phyloP scores from a whole-genome alignment of 2,797 vertebrate genomes.

The Pseudopleuronectes americanus region DNA sequence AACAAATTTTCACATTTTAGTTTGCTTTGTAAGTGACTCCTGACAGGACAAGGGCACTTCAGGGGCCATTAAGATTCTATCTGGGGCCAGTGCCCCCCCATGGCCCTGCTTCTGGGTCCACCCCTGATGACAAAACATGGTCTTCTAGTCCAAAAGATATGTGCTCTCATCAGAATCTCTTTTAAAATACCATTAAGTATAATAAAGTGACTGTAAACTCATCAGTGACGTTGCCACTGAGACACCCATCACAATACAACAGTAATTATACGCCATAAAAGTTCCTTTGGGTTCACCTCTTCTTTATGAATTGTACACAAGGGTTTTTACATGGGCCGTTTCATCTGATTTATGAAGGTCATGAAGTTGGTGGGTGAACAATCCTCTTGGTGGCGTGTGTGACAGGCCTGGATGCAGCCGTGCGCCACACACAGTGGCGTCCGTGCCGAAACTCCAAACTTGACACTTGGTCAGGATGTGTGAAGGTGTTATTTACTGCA shows the following conservation, averaged over 20 bases:
- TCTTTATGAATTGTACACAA: not conserved
- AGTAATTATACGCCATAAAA: slow-evolving; percentile 12
- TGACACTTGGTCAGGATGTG: slow-evolving; percentile 6
- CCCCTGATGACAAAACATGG: no score
- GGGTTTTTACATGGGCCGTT: not conserved
- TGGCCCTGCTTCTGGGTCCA: no score
- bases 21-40: no score
- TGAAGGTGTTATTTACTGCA: slow-evolving; percentile 9
- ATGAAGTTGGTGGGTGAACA: not conserved
- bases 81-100: no score
- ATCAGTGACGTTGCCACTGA: not conserved
- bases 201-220: slow-evolving; percentile 15
- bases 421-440: not conserved
- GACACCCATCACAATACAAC: not conserved
- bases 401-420: not conserved
- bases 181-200: slow-evolving; percentile 8
- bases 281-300: not conserved
- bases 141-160: no score
- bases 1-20: no score
- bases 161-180: not conserved
- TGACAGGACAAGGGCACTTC: no score
- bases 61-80: no score
- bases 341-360: not conserved
- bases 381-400: slow-evolving; percentile 4
- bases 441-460: slow-evolving; percentile 20